Base-by-base conservation (phyloP, 2,113 vertebrate genomes). In the Heterocephalus glaber region DNA sequence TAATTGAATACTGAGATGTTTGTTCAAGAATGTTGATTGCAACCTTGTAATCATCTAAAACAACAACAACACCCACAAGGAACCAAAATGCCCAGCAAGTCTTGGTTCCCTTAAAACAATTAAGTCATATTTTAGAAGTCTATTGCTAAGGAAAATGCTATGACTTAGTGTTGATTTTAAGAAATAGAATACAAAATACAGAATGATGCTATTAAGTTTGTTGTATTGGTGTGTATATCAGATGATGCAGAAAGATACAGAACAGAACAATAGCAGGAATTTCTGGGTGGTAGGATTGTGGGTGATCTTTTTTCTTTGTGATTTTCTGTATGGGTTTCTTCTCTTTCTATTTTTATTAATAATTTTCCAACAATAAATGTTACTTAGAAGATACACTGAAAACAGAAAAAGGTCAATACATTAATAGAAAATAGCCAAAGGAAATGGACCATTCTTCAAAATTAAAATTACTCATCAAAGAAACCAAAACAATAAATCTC, bases 161-260 rank as follows among this genome's bases (percentile, higher is more conserved):
- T 61, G 33, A 60, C 83, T 87, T 92, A 66, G 33, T 90, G 68
- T 76, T 80, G 84, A 56, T 52, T 79, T 90, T 90, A 88, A 91
- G 66, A 87, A 84, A 1, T 87, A 72, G 38, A 19, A 70, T 91
- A 82, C 38, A 76, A 92, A 8, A n/a, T 44, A 38, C 2, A 68
- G 63, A 84, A 13, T 65, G 26, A 24, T 35, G 70, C 10, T 90
- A 20, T 86, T 65, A 70, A n/a, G 56, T 7, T 38, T 85, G 92
- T 86, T 86, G 54, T 86, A 24, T 84, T 41, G 17, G 6, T 89
- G 2, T 80, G 66, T 86, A 10, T 82, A 82, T 70, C 3, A 63
- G 89, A 77, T 76, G 61, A 12, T 22, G 0, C 63, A n/a, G 28
- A 74, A 82, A 22, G 30, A 10, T 26, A n/a, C n/a, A 60, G 30